These are phyloP conservation scores for Metacarcinus magister DNA, from an alignment of 2,888 invertebrate genomes.

Conservation along the genomic window DNA sequence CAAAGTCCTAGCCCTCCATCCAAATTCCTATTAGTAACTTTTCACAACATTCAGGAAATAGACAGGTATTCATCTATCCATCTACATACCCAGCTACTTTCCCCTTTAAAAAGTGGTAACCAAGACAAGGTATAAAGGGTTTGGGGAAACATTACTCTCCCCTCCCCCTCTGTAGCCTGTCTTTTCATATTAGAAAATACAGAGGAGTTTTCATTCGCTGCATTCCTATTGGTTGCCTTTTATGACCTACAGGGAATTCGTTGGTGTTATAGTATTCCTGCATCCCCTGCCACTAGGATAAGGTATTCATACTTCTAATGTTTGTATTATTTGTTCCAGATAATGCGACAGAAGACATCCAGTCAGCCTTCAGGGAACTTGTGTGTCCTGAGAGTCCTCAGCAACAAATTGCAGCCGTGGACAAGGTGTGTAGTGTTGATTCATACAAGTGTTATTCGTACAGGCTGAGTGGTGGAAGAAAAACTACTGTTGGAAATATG, in stretches of 20 bases:
- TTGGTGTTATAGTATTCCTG: too few species aligned
- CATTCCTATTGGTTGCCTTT: not conserved
- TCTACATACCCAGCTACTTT: too few species aligned
- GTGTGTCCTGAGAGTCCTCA: conserved; percentile 53
- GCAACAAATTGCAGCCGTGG: conserved; percentile 65
- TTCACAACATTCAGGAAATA: not conserved
- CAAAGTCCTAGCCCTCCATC: too few species aligned
- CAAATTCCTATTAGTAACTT: not conserved
- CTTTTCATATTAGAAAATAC: too few species aligned
- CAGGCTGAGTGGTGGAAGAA: not conserved
- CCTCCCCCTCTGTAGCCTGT: too few species aligned
- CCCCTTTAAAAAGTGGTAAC: too few species aligned
- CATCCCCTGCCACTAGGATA: too few species aligned
- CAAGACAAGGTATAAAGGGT: too few species aligned
- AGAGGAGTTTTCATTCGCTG: too few species aligned
- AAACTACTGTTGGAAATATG: not conserved
- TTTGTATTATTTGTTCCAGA: conserved; percentile 50
- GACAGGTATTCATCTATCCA: not conserved
- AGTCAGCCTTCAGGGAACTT: conserved; percentile 62
- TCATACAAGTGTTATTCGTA: not conserved
- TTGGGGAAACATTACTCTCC: too few species aligned
- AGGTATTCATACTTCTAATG: not conserved
- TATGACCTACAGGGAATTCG: not conserved
- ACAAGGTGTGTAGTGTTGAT: conserved; percentile 52
- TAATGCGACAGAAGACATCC: conserved; percentile 41